phyloP scores from a whole-genome alignment of 2,113 vertebrate genomes.

The Baryphthengus martii region DNA sequence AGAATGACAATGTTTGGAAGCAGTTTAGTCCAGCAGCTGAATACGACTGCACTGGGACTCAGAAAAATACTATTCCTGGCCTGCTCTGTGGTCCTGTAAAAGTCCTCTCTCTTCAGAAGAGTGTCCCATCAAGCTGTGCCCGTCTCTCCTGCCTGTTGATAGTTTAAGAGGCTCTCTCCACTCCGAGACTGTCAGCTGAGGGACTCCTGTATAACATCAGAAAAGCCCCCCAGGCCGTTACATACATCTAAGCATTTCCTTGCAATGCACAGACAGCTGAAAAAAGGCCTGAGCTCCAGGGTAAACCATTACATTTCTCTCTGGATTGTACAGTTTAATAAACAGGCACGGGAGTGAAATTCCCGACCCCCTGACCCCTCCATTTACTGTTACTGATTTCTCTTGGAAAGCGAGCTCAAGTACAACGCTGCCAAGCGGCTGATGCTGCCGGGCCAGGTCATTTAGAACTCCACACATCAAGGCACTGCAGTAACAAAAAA shows the following conservation, averaged over 20 bases:
- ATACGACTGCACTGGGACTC: fast-evolving
- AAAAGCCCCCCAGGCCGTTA: neutral
- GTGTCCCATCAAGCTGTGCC: neutral
- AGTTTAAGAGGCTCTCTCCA: neutral
- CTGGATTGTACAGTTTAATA: neutral
- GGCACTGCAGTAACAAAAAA: neutral
- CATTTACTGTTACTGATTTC: neutral
- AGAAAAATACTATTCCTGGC: neutral
- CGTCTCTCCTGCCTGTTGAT: neutral
- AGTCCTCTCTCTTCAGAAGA: neutral
- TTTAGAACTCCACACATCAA: neutral
- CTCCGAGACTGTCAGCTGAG: neutral
- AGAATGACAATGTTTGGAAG: neutral
- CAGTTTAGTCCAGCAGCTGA: neutral
- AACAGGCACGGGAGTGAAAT: neutral
- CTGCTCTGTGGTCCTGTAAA: neutral
- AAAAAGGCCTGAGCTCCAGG: neutral
- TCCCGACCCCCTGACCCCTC: neutral
- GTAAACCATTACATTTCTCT: neutral
- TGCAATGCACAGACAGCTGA: neutral
- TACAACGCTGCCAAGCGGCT: neutral
- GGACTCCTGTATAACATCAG: neutral
- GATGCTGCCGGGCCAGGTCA: neutral
- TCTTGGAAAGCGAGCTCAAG: neutral
- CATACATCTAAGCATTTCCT: neutral